Evolutionary conservation across 2,797 vertebrate species (phyloP), one percentile per base, ranked within the genome.

Genomic region (Steatocranus sp.): DNA sequence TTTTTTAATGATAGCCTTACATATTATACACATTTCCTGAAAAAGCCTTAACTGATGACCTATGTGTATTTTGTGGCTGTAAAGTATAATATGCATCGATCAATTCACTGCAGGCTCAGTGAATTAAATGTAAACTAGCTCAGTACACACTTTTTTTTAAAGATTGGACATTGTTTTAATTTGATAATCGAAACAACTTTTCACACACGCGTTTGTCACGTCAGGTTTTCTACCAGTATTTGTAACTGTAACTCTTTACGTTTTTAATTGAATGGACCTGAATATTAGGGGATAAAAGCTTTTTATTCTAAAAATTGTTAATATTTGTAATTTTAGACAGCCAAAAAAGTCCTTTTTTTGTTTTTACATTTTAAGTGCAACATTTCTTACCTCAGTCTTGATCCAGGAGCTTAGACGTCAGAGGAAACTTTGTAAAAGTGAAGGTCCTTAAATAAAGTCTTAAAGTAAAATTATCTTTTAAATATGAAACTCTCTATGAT

Each of bases 371-470:
- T 43, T 2, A 78, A 78, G 6, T 27, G 20, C 7, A 30, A 23
- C 4, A 17, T 70, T 48, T 25, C 91, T 91, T 90, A 94, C 94
- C 90, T 91, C 56, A 14, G 79, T 38, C 74, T 54, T 34, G 32
- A 80, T 54, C 38, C 50, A 48, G 63, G 23, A 73, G 58, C 50
- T 80, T 18, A 58, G 49, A 23, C 36, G 12, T 83, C n/a, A 11
- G 32, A 49, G 49, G n/a, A 78, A 75, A 73, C 20, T 50, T 14
- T 11, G 6, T 73, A 15, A 17, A 46, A 50, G 5, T 74, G 17
- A 51, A 85, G 17, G 11, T 81, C 53, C 54, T 58, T 61, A 70
- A 73, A 48, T 73, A 3, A 48, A 18, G 25, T 30, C 25, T 48
- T 30, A 73, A 12, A 48, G 25, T 83, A 61, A 70, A 78, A 32